Evolutionary conservation across 2,888 invertebrate species (phyloP).

Genomic region (Pseudococcus viburni): DNA sequence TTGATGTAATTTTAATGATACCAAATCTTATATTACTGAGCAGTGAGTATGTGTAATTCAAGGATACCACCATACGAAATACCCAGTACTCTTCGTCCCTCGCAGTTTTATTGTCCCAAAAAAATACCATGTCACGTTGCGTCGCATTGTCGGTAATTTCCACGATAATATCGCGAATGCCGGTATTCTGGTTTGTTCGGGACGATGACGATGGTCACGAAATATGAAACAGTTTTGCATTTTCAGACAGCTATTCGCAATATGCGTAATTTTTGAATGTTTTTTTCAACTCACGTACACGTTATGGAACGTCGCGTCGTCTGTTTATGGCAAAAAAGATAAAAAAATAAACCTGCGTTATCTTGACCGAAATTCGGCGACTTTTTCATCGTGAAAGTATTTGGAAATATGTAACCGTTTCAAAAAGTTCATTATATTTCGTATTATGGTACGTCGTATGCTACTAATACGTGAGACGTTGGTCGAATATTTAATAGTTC

Average conservation of each 20-base stretch:
- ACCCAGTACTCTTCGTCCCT: neutral
- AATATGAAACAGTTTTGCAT: neutral
- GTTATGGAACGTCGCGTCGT: neutral
- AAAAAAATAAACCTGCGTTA: neutral
- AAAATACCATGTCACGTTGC: neutral
- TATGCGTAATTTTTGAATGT: neutral
- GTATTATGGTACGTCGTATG: neutral
- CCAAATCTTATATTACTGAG: too few relatives aligned
- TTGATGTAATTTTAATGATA: neutral
- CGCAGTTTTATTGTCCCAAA: neutral
- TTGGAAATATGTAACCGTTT: neutral
- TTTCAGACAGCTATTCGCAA: neutral
- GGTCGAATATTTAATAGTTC: neutral
- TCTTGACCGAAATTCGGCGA: neutral
- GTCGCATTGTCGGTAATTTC: neutral
- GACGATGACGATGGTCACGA: conserved; percentile 14
- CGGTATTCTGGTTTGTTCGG: neutral
- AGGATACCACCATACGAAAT: neutral
- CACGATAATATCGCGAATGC: neutral
- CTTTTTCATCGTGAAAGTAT: neutral
- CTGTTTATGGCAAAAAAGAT: neutral
- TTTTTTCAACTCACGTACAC: neutral
- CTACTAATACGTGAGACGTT: neutral
- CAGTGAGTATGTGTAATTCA: neutral
- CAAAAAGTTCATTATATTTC: neutral